Base-by-base conservation (phyloP, 2,797 vertebrate species). In the Mallotus villosus region DNA sequence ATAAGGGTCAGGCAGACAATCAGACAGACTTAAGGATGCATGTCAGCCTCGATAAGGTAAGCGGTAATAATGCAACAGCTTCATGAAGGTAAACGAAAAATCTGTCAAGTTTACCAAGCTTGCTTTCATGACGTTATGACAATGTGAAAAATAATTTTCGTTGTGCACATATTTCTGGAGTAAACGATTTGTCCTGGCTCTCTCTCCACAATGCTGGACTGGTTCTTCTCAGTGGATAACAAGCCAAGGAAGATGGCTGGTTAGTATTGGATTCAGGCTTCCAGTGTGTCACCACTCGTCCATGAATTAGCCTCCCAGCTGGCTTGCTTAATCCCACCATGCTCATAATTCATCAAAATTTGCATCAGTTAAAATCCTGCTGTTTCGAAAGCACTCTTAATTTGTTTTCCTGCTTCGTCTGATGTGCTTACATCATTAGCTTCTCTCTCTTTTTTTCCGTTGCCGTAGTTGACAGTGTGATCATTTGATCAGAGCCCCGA, bases 331-430 rank as follows among this genome's bases (percentile, higher is more conserved):
- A 79, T 79, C 53, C 58, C 66, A 71, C 66, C 14, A 21, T 63
- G 11, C 77, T 76, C 70, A 82, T 74, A 75, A 80, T 79, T 74
- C 41, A 79, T 84, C 74, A 71, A 72, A 70, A 80, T 80, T 75
- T 74, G 55, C 71, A 74, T 72, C 71, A 67, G 49, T 81, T 78
- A 74, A 82, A 79, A 74, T 69, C 71, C 22, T 67, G 74, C 73
- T 82, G 71, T 79, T 82, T 77, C 68, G 61, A 60, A 55, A 72
- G 71, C 61, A n/a, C 57, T 66, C 63, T 37, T 77, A 62, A 74
- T 77, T 68, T 73, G 63, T 70, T 22, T 60, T 57, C 63, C 34
- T 58, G 64, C 51, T 71, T 60, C 34, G n/a, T 75, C 68, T 70
- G 67, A 60, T 60, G 69, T 74, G 11, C 55, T 68, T 72, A 63